phyloP scores from a whole-genome alignment of 2,113 vertebrate species.

The Odocoileus virginianus region DNA sequence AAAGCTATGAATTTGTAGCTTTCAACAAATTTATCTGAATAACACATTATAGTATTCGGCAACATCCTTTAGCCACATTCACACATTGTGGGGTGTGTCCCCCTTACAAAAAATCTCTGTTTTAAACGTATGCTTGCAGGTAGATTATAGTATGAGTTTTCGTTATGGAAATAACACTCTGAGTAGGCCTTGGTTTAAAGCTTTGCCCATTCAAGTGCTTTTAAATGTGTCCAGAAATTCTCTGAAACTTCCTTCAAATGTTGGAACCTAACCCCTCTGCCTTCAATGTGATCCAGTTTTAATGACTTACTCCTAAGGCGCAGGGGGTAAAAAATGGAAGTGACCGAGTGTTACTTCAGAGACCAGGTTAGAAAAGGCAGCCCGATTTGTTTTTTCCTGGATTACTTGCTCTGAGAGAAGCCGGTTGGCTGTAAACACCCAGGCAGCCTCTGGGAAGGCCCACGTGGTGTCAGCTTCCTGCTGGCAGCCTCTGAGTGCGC shows the following conservation, averaged over 20 bases:
- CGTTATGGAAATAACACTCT: background rate
- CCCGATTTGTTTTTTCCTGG: background rate
- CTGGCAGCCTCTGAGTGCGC: background rate
- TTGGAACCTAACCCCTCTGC: background rate
- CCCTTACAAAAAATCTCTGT: background rate
- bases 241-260: background rate
- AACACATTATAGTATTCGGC: background rate
- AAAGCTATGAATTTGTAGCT: background rate
- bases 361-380: background rate
- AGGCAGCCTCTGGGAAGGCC: background rate
- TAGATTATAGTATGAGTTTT: background rate
- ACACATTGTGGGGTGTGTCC: background rate
- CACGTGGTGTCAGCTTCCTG: background rate
- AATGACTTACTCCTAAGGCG: background rate
- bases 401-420: background rate
- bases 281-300: background rate
- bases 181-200: background rate
- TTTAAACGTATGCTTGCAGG: background rate
- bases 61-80: background rate
- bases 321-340: background rate
- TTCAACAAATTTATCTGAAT: background rate
- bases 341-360: background rate
- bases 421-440: background rate
- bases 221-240: conserved; percentile 29
- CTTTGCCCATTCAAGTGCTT: background rate